These are phyloP conservation scores for Panurus biarmicus DNA, from an alignment of 2,113 vertebrate species.

Conservation along the genomic window DNA sequence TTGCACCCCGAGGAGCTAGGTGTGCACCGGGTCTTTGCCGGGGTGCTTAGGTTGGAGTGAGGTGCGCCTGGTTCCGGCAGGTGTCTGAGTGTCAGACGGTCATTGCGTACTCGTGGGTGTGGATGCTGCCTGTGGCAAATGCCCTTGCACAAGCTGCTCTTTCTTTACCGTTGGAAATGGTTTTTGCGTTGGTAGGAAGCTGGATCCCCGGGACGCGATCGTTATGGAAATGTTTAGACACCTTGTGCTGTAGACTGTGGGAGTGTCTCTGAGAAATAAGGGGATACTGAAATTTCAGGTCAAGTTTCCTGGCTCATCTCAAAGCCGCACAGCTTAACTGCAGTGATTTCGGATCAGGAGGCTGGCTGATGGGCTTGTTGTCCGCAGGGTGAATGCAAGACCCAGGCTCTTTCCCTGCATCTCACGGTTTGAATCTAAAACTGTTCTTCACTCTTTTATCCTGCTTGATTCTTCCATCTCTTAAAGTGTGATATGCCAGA, in stretches of 20 bases:
- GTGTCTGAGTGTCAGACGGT: fast-evolving
- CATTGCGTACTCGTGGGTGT: fast-evolving
- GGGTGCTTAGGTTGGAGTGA: fast-evolving
- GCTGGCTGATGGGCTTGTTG: background rate
- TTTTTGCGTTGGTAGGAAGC: background rate
- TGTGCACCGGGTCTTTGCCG: fast-evolving
- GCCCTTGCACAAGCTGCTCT: background rate
- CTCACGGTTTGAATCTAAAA: background rate
- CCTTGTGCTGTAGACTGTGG: background rate
- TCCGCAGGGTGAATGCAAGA: background rate
- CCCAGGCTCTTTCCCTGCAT: background rate
- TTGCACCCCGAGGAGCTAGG: fast-evolving
- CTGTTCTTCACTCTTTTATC: background rate
- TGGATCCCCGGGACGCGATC: background rate
- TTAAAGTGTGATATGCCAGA: background rate
- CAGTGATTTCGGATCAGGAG: background rate
- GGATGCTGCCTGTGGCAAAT: fast-evolving
- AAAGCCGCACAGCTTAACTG: background rate
- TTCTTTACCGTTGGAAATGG: fast-evolving
- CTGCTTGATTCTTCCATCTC: background rate
- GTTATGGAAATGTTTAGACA: fast-evolving
- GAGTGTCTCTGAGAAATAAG: background rate
- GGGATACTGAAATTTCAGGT: background rate
- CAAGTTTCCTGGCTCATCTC: background rate
- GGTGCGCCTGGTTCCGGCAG: background rate